A percentile compares a stretch with the other conserved stretches of the same genome.
Conservation (phyloP, 2,113 vertebrate genomes). For the Bungarus multicinctus region DNA sequence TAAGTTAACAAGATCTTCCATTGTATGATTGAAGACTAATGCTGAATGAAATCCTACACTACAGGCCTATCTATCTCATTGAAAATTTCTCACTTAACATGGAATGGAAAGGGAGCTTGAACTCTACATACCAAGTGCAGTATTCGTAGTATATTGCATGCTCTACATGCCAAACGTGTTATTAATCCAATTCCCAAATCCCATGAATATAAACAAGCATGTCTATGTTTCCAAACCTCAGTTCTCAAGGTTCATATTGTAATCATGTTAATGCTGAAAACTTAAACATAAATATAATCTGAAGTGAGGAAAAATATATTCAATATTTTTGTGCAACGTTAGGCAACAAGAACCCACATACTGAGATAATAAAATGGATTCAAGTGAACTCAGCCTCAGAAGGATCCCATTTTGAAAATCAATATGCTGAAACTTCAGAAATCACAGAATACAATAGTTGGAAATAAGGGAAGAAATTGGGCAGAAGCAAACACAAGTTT, state of each 20-base stretch:
- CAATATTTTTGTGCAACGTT: background rate
- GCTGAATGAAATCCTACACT: background rate
- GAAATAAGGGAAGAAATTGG: background rate
- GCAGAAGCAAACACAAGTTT: background rate
- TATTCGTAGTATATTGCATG: accelerated
- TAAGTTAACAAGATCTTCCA: background rate
- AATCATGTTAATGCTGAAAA: background rate
- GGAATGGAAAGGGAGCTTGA: background rate
- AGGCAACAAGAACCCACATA: background rate
- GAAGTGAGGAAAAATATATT: background rate
- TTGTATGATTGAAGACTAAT: background rate
- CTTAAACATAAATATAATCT: background rate
- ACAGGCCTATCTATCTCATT: background rate
- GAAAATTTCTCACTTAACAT: background rate
- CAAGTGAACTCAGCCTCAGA: background rate
- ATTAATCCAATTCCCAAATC: background rate
- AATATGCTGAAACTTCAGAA: background rate
- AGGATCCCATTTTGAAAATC: background rate
- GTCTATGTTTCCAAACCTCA: background rate
- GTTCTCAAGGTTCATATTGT: conserved; percentile 20
- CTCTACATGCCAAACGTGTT: conserved; percentile 27
- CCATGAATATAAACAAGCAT: conserved; percentile 34
- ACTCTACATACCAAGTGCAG: conserved; percentile 17
- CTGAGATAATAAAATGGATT: background rate
- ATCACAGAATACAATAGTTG: background rate